These are phyloP conservation scores for Rhinogobio ventralis DNA, from an alignment of 2,797 vertebrate genomes.

Conservation along the genomic window DNA sequence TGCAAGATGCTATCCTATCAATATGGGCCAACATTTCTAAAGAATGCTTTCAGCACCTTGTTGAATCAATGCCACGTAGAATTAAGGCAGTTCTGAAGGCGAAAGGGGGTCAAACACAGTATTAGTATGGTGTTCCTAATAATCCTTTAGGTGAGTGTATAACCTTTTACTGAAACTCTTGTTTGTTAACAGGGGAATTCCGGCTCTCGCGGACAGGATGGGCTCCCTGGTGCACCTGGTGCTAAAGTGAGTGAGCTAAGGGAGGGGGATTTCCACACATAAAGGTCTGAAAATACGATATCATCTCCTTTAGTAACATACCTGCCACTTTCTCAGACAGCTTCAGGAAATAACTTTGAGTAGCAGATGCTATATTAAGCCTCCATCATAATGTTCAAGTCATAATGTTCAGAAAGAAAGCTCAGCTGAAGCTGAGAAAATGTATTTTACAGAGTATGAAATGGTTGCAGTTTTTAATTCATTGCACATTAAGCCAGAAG, in stretches of 20 bases:
- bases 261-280: constrained; percentile 34
- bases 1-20: no score
- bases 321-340: neutral
- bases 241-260: constrained; percentile 58
- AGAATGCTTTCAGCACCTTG: no score
- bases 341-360: constrained; percentile 19
- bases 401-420: neutral
- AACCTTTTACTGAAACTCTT: neutral
- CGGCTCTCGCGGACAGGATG: constrained; percentile 60
- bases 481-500: neutral
- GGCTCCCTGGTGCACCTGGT: constrained; percentile 62
- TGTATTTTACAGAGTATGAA: neutral
- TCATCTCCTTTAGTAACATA: neutral
- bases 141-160: no score
- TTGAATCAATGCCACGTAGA: no score
- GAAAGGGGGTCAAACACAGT: no score
- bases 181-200: constrained; percentile 61
- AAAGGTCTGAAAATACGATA: neutral
- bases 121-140: no score
- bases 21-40: no score
- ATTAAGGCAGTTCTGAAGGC: no score
- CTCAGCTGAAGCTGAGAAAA: neutral
- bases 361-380: neutral
- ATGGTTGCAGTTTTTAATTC: neutral
- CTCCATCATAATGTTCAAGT: neutral